phyloP scores from a whole-genome alignment of 2,888 invertebrate species.

The Drosophila kuntzei region DNA sequence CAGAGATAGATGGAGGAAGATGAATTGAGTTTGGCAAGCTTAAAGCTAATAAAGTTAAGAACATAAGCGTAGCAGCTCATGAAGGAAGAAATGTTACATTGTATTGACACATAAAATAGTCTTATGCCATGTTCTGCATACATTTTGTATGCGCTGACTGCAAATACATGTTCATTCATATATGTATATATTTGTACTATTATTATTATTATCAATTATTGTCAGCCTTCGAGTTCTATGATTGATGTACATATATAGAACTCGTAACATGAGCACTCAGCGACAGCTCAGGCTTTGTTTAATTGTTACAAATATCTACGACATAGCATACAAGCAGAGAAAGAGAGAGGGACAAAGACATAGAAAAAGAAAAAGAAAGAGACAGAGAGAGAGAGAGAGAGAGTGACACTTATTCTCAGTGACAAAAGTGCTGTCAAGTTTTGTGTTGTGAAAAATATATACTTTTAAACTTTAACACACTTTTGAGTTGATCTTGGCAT shows the following conservation, averaged over 20 bases:
- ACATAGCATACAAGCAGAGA: background rate
- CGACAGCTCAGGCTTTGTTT: conserved; percentile 36
- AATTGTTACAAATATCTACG: conserved; percentile 38
- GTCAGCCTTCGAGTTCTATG: conserved; percentile 48
- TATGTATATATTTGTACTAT: background rate
- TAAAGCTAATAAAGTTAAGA: conserved; percentile 52
- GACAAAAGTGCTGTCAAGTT: conserved; percentile 2
- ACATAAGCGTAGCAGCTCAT: conserved; percentile 34
- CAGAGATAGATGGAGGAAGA: background rate
- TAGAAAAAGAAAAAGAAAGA: background rate
- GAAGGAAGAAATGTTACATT: conserved; percentile 12
- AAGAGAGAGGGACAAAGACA: background rate
- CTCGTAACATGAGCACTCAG: conserved; percentile 18
- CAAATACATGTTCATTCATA: background rate
- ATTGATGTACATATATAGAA: conserved; percentile 44
- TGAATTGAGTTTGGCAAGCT: conserved; percentile 26
- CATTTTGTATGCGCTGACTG: conserved; percentile 4
- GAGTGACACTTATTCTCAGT: background rate
- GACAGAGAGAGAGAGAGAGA: background rate
- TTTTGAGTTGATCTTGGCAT: background rate
- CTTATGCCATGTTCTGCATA: conserved; percentile 17
- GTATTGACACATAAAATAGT: conserved; percentile 22
- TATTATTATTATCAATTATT: conserved; percentile 55
- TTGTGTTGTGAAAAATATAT: background rate
- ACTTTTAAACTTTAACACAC: background rate